These are phyloP conservation scores for Halichoeres trimaculatus DNA, from an alignment of 2,113 vertebrate species.

Conservation along the genomic window DNA sequence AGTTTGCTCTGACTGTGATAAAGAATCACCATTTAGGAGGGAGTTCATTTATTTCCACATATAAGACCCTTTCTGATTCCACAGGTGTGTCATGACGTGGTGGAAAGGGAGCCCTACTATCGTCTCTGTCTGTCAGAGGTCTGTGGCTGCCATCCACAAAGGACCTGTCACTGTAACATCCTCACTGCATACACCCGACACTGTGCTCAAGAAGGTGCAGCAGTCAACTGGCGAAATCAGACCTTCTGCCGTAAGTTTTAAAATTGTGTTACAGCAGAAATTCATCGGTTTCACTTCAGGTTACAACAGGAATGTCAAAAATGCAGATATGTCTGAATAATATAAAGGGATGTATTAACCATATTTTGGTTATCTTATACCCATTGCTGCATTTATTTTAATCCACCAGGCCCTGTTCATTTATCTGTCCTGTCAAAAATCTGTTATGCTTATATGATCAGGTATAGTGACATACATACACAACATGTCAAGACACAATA, in stretches of 20 bases:
- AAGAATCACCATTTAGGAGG: neutral
- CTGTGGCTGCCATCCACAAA: constrained; percentile 79
- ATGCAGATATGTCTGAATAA: too few relatives aligned
- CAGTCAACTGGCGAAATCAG: constrained; percentile 85
- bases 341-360: too few relatives aligned
- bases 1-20: neutral
- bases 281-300: neutral
- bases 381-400: too few relatives aligned
- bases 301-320: neutral
- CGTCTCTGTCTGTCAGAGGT: constrained; percentile 84
- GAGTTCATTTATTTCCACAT: neutral
- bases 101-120: constrained; percentile 85
- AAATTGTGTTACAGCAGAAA: neutral
- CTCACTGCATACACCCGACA: constrained; percentile 85
- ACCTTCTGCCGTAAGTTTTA: constrained; percentile 86
- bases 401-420: too few relatives aligned
- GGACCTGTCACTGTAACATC: constrained; percentile 83
- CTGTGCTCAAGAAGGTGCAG: constrained; percentile 86
- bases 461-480: too few relatives aligned
- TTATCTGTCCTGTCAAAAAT: too few relatives aligned
- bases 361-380: too few relatives aligned
- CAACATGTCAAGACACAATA: too few relatives aligned
- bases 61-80: neutral
- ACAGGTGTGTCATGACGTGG: constrained; percentile 86
- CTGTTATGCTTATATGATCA: too few relatives aligned